A percentile compares a stretch with the other conserved stretches of the same genome.
Conservation (phyloP, 2,888 invertebrate genomes). For the Melolontha melolontha region DNA sequence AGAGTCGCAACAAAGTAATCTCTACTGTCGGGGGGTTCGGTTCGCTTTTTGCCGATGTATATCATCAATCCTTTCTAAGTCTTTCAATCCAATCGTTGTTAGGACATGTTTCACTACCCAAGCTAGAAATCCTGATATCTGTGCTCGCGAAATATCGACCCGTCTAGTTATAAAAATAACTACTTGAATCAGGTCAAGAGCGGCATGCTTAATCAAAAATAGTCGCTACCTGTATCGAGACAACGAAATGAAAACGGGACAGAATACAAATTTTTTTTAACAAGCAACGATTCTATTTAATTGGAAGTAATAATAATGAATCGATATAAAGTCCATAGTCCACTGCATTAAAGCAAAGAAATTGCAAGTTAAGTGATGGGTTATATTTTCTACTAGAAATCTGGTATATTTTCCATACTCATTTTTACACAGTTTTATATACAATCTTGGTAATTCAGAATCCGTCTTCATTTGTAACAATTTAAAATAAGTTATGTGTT, state of each 20-base stretch:
- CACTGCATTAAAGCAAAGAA: no score
- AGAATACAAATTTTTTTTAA: slow-evolving; percentile 20
- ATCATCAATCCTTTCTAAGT: slow-evolving; percentile 48
- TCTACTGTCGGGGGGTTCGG: not conserved
- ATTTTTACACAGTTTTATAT: no score
- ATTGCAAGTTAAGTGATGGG: no score
- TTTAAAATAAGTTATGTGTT: no score
- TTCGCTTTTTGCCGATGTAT: slow-evolving; percentile 36
- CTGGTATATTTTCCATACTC: no score
- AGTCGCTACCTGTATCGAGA: slow-evolving; percentile 20
- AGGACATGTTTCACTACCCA: slow-evolving; percentile 56
- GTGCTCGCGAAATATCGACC: slow-evolving; percentile 44
- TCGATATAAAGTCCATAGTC: not conserved
- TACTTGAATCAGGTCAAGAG: slow-evolving; percentile 48
- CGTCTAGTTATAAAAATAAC: slow-evolving; percentile 48
- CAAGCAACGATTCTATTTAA: slow-evolving; percentile 9
- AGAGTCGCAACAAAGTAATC: not conserved
- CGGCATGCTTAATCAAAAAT: slow-evolving; percentile 46
- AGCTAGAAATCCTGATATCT: slow-evolving; percentile 27
- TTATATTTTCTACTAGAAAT: no score
- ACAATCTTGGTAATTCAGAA: no score
- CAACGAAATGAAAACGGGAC: slow-evolving; percentile 1
- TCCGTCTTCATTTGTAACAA: no score
- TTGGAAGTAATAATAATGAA: slow-evolving; percentile 17
- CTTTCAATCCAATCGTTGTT: slow-evolving; percentile 53